Evolutionary conservation across 2,113 vertebrate species (phyloP).

Genomic region (Podilymbus podiceps): DNA sequence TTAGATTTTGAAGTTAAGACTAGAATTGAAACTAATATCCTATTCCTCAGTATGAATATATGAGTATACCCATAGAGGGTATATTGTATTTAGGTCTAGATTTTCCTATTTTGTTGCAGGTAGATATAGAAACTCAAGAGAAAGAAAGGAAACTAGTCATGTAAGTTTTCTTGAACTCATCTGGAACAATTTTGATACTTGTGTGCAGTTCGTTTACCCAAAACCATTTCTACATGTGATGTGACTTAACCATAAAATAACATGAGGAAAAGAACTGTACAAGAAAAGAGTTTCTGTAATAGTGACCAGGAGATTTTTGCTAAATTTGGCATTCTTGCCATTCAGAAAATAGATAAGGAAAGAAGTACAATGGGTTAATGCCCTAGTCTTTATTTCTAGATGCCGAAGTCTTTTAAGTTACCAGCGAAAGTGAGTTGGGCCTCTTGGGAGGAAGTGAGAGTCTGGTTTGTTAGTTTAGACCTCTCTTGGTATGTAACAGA

Average conservation of each 20-base stretch:
- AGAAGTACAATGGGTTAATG: background rate
- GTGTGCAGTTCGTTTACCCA: background rate
- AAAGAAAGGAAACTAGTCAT: background rate
- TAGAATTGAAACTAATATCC: background rate
- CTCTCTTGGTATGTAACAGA: background rate
- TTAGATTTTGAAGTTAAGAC: background rate
- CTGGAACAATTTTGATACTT: background rate
- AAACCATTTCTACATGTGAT: background rate
- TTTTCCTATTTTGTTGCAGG: background rate
- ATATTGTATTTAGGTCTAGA: background rate
- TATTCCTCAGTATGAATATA: background rate
- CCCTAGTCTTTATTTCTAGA: background rate
- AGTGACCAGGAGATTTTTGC: background rate
- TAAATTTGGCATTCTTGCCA: background rate
- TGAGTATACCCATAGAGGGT: background rate
- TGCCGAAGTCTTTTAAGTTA: background rate
- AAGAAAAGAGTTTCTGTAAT: background rate
- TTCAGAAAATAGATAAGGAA: background rate
- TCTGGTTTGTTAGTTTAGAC: constrained; percentile 37
- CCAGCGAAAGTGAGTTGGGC: background rate
- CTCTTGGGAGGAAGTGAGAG: constrained; percentile 10
- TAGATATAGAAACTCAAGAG: background rate
- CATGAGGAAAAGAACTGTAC: background rate
- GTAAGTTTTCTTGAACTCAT: background rate
- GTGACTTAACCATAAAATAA: background rate